phyloP scores from a whole-genome alignment of 2,113 vertebrate species.

The Bujurquina vittata region DNA sequence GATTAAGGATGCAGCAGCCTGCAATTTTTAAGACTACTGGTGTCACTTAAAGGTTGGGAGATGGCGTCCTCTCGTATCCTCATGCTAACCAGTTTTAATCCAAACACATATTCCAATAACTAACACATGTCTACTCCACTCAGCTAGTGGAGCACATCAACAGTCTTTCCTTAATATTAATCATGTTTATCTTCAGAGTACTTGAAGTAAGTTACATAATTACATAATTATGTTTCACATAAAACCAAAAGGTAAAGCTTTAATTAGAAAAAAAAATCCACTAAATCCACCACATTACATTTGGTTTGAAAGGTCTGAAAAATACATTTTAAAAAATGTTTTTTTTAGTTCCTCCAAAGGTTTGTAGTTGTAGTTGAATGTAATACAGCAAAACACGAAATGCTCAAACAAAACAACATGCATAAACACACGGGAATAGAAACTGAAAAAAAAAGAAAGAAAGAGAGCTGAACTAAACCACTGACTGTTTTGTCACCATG shows the following conservation, averaged over 20 bases:
- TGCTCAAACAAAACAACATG: neutral
- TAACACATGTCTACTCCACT: too few species aligned
- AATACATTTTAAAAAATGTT: neutral
- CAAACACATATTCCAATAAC: neutral
- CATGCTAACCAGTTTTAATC: neutral
- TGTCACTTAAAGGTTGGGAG: neutral
- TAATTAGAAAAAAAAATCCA: too few species aligned
- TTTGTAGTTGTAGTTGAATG: neutral
- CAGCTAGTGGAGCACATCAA: neutral
- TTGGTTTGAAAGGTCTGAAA: neutral
- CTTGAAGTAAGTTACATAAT: neutral
- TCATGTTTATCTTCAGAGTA: neutral
- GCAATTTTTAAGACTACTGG: neutral
- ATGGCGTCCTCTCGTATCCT: neutral
- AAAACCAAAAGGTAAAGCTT: too few species aligned
- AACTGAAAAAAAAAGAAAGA: neutral
- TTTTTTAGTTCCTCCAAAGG: neutral
- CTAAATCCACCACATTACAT: too few species aligned
- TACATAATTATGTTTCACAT: too few species aligned
- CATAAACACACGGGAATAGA: neutral
- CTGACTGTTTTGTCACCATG: neutral
- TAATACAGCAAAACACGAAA: neutral
- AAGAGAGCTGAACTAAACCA: neutral
- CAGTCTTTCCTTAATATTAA: neutral
- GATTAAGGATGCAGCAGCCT: constrained; percentile 11